Evolutionary conservation across 2,113 vertebrate genomes (phyloP), one percentile per base, ranked within the genome.

Genomic region (Hippolais icterina): DNA sequence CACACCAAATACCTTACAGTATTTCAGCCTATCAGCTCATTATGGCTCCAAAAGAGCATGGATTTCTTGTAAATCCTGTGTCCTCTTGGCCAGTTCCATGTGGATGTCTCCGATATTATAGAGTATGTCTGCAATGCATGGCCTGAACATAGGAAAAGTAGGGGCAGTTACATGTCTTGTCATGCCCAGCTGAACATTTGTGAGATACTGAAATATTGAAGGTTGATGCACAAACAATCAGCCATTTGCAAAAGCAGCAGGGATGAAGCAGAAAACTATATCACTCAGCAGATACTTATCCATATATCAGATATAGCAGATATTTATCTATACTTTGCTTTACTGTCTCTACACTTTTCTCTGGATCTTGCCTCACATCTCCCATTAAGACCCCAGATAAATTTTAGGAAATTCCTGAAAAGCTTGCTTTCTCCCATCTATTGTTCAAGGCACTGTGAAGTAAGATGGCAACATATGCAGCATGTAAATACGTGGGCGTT

Each of bases 191-290:
- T 75, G n/a, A 50, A 6, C 16, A 44, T 66, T n/a, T 46, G 33
- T 39, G 53, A 59, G 46, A 60, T 28, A 29, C 44, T 17, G 19
- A n/a, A 82, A 21, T 59, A 6, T 37, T 37, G 42, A 60, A 82
- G n/a, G 12, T 29, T n/a, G 13, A 17, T 0, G 0, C 16, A 46
- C 33, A 50, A 64, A 27, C 15, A 66, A 14, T 25, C 0, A 0
- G 9, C 10, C 21, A 15, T 35, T n/a, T 41, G 11, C 4, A 47
- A 53, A 89, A 60, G 29, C 13, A 53, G 29, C 7, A 46, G 46
- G 20, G 11, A 66, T 65, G 52, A 53, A 82, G 64, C 17, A 70
- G 22, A 6, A 84, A 89, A 50, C 25, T 22, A 29, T 33, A n/a
- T 24, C 15, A 63, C 31, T 49, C 66, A 83, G 50, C 4, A 63